Percentiles rank a stretch among this genome's conserved stretches.
These are phyloP conservation scores for Aeoliscus strigatus DNA, from an alignment of 2,797 vertebrate species.

Conservation along the genomic window DNA sequence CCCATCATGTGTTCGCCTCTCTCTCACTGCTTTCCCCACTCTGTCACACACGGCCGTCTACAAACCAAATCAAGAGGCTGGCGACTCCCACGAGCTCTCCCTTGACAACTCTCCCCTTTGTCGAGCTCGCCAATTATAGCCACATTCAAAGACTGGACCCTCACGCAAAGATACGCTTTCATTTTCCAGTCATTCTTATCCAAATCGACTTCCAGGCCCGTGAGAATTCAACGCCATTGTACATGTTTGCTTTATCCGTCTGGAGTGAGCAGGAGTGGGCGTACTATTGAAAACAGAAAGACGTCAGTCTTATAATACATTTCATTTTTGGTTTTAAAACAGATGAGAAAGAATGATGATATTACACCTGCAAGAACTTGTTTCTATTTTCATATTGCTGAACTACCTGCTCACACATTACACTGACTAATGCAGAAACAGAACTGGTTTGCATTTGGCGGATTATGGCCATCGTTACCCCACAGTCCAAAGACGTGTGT, in stretches of 20 bases:
- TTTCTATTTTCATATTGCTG: too few species aligned
- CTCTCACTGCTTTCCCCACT: slow-evolving; percentile 15
- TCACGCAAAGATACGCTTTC: slow-evolving; percentile 27
- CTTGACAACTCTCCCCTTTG: slow-evolving; percentile 20
- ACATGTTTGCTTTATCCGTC: slow-evolving; percentile 29
- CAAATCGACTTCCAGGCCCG: slow-evolving; percentile 33
- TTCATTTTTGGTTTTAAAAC: neutral
- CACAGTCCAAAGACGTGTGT: too few species aligned
- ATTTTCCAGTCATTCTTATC: slow-evolving; percentile 32
- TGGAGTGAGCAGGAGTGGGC: slow-evolving; percentile 1
- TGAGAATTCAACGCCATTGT: slow-evolving; percentile 29
- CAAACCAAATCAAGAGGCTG: slow-evolving; percentile 38
- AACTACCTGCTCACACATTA: too few species aligned
- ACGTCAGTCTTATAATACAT: slow-evolving; percentile 3
- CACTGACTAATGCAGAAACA: too few species aligned
- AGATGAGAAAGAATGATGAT: too few species aligned
- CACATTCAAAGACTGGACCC: slow-evolving; percentile 44
- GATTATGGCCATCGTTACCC: too few species aligned
- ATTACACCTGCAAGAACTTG: too few species aligned
- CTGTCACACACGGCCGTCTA: slow-evolving; percentile 35
- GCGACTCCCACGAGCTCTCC: slow-evolving; percentile 35
- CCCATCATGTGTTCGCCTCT: slow-evolving; percentile 12
- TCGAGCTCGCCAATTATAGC: slow-evolving; percentile 55
- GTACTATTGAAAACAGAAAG: slow-evolving; percentile 9
- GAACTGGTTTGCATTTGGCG: too few species aligned